A percentile compares a stretch with the other conserved stretches of the same genome.
These are phyloP conservation scores for Caiman crocodilus DNA, from an alignment of 2,797 vertebrate genomes.

Conservation along the genomic window DNA sequence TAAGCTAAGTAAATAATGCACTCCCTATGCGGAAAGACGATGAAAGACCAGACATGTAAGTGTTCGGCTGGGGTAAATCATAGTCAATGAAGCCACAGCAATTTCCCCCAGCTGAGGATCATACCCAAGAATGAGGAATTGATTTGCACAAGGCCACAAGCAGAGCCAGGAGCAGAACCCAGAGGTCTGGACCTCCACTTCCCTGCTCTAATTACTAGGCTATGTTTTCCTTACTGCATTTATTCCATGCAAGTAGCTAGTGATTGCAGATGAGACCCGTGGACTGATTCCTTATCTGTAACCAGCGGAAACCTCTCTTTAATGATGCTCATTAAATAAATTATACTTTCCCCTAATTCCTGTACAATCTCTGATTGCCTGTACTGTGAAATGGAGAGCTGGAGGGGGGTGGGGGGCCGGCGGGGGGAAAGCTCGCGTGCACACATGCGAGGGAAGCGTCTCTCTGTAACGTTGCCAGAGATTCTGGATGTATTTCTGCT, in stretches of 20 bases:
- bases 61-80: background rate
- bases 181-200: background rate
- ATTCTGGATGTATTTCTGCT: conserved; percentile 62
- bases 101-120: conserved; percentile 20
- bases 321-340: conserved; percentile 66
- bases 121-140: background rate
- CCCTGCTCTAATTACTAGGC: background rate
- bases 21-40: background rate
- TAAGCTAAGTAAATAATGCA: conserved; percentile 34
- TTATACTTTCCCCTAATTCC: conserved; percentile 53
- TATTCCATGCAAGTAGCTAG: background rate
- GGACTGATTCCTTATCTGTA: conserved; percentile 36
- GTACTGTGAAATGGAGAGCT: conserved; percentile 20
- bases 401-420: conserved; percentile 10
- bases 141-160: background rate
- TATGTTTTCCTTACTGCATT: background rate
- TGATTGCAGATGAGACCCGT: conserved; percentile 44
- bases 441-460: background rate
- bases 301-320: conserved; percentile 55
- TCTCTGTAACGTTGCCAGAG: conserved; percentile 1
- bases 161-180: background rate
- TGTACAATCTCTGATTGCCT: conserved; percentile 30
- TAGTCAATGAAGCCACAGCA: background rate
- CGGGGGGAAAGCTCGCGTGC: rapidly evolving
- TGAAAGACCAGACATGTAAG: background rate